phyloP scores from a whole-genome alignment of 2,888 invertebrate genomes.

The Drosophila rellima region DNA sequence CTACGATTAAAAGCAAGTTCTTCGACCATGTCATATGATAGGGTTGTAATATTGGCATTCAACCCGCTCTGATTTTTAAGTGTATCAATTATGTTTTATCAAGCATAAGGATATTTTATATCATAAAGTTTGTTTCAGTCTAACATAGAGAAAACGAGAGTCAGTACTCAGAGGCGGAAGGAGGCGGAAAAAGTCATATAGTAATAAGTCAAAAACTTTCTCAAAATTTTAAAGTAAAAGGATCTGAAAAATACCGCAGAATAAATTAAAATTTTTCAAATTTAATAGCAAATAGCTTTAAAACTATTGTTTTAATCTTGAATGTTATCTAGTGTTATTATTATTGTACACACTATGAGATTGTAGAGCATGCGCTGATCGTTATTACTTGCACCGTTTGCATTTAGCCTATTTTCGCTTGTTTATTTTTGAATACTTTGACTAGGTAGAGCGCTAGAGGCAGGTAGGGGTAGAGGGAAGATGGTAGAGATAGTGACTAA shows the following conservation, averaged over 20 bases:
- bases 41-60: neutral
- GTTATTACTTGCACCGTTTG: neutral
- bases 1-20: neutral
- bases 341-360: neutral
- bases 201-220: too few relatives aligned
- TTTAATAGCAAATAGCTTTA: too few relatives aligned
- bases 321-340: neutral
- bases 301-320: too few relatives aligned
- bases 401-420: conserved; percentile 22
- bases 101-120: too few relatives aligned
- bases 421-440: conserved; percentile 38
- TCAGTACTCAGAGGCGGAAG: too few relatives aligned
- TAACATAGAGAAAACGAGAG: too few relatives aligned
- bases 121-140: too few relatives aligned
- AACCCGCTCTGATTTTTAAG: neutral
- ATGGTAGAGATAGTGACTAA: conserved; percentile 34
- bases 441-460: conserved; percentile 6
- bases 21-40: neutral
- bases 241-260: too few relatives aligned
- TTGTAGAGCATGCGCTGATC: conserved; percentile 11
- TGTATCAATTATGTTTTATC: neutral
- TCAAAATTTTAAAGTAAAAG: too few relatives aligned
- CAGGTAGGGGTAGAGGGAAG: neutral
- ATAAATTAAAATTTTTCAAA: too few relatives aligned
- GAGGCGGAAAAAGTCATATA: too few relatives aligned